Percentiles rank a stretch among this genome's conserved stretches.
These are phyloP conservation scores for Micropterix aruncella DNA, from an alignment of 2,888 invertebrate species.

Conservation along the genomic window DNA sequence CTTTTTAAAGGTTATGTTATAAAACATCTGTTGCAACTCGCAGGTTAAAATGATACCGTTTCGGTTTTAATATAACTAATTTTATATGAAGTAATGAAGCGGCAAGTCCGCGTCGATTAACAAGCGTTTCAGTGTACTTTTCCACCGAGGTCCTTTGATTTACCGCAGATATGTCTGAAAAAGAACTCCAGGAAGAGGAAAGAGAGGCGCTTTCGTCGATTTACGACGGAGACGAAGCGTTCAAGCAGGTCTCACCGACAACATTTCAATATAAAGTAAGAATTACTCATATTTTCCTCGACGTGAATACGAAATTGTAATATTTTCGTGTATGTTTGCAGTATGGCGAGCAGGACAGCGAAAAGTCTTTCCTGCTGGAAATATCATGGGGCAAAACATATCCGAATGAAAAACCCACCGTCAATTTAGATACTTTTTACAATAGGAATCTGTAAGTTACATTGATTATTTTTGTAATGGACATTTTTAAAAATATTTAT, in stretches of 20 bases:
- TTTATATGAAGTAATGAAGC: too few species aligned
- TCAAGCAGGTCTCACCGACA: conserved; percentile 63
- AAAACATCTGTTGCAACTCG: too few species aligned
- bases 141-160: too few species aligned
- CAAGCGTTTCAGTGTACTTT: too few species aligned
- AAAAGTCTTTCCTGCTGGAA: conserved; percentile 76
- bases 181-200: conserved; percentile 73
- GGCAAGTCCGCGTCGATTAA: too few species aligned
- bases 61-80: too few species aligned
- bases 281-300: conserved; percentile 3
- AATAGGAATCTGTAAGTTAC: conserved; percentile 80
- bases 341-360: conserved; percentile 68
- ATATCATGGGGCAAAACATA: conserved; percentile 78
- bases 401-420: conserved; percentile 65
- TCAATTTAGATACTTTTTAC: conserved; percentile 85
- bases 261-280: conserved; percentile 86
- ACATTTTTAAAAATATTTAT: background rate
- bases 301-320: background rate
- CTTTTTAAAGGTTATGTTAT: too few species aligned
- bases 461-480: conserved; percentile 3
- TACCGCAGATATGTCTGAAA: conserved; percentile 42
- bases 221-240: conserved; percentile 83
- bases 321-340: conserved; percentile 23
- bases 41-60: too few species aligned
- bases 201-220: conserved; percentile 83